These are phyloP conservation scores for Xenopus borealis DNA, from an alignment of 2,113 vertebrate genomes.

Conservation along the genomic window DNA sequence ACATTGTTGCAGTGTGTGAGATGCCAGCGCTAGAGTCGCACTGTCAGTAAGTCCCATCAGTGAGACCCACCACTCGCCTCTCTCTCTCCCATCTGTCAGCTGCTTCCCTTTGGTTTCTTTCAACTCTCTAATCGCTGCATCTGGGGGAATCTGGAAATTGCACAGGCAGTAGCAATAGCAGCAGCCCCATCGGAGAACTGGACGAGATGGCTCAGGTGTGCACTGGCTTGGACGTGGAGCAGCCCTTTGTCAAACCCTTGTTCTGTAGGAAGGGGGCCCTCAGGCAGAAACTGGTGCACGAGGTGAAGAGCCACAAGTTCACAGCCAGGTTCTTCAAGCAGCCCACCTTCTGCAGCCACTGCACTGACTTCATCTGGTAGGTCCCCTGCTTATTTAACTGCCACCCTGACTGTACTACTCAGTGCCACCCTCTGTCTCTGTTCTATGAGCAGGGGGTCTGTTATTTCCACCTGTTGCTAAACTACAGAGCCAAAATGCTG, in stretches of 20 bases:
- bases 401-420: neutral
- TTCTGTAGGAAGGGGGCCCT: constrained; percentile 92
- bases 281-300: constrained; percentile 90
- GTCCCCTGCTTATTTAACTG: constrained; percentile 3
- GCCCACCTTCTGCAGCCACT: constrained; percentile 97
- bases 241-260: constrained; percentile 63
- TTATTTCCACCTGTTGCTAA: too few relatives aligned
- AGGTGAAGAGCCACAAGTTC: constrained; percentile 95
- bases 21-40: constrained; percentile 8
- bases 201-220: constrained; percentile 60
- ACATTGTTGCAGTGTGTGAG: constrained; percentile 9
- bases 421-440: too few relatives aligned
- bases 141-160: constrained; percentile 32
- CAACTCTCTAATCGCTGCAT: neutral
- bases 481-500: too few relatives aligned
- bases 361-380: constrained; percentile 97
- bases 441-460: too few relatives aligned
- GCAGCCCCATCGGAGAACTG: neutral
- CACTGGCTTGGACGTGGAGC: constrained; percentile 58
- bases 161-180: neutral
- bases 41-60: too few relatives aligned
- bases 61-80: neutral
- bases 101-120: neutral
- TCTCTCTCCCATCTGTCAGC: neutral
- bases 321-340: constrained; percentile 97